Conservation (phyloP, 2,888 invertebrate genomes). For the Rhagophthalmus giganteus region DNA sequence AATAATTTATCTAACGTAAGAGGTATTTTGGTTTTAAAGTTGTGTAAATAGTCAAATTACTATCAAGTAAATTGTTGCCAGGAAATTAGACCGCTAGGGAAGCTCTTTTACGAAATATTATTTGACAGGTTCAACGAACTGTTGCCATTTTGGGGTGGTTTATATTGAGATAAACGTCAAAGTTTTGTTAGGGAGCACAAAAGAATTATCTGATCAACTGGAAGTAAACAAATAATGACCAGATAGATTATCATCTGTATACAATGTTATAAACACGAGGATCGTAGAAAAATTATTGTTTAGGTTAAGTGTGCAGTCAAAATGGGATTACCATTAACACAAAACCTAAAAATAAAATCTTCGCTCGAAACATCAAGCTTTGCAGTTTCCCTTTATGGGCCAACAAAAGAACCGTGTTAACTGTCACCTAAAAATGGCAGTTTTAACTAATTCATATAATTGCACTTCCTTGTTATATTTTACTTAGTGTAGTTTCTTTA, state of each 20-base stretch:
- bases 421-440: too few species aligned
- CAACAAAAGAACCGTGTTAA: too few species aligned
- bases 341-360: too few species aligned
- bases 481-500: constrained; percentile 6
- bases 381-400: too few species aligned
- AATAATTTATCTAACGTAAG: constrained; percentile 52
- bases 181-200: constrained; percentile 4
- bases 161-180: background rate
- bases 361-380: too few species aligned
- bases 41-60: constrained; percentile 25
- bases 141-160: background rate
- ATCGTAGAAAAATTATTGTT: constrained; percentile 6
- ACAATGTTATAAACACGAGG: background rate
- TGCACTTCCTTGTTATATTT: background rate
- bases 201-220: constrained; percentile 12
- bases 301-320: too few species aligned
- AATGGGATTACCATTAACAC: too few species aligned
- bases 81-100: constrained; percentile 1
- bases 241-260: constrained; percentile 9
- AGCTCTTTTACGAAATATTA: background rate
- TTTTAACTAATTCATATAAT: too few species aligned
- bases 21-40: constrained; percentile 35
- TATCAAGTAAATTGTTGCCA: background rate
- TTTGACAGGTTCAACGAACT: constrained; percentile 8
- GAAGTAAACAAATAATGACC: constrained; percentile 13